Conservation (phyloP, 2,113 vertebrate genomes). For the Catharus bicknelli region DNA sequence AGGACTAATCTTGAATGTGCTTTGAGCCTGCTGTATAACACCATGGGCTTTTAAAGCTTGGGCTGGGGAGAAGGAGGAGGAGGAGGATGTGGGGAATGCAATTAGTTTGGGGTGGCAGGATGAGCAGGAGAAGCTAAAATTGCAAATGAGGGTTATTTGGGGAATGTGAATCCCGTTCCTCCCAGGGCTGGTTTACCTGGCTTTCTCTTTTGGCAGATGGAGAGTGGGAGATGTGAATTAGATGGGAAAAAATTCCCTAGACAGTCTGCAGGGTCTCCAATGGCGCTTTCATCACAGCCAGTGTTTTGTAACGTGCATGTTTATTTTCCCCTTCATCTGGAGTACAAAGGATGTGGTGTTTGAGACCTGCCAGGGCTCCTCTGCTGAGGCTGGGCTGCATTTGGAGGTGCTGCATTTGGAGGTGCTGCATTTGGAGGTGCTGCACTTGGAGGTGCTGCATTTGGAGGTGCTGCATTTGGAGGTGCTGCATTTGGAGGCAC, state of each 20-base stretch:
- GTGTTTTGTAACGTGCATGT: background rate
- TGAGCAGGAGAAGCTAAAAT: background rate
- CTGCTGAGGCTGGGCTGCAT: background rate
- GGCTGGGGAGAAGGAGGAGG: background rate
- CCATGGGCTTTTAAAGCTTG: background rate
- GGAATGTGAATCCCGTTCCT: rapidly evolving
- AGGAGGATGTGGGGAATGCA: background rate
- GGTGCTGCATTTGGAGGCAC: background rate
- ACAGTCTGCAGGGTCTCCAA: background rate
- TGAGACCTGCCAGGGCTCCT: background rate
- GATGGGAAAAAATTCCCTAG: background rate
- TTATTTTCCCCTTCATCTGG: background rate
- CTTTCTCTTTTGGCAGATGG: background rate
- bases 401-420: background rate
- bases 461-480: background rate
- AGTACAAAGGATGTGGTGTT: background rate
- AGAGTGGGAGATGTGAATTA: background rate
- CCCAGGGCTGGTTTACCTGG: background rate
- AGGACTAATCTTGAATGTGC: conserved; percentile 23
- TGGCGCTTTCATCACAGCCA: background rate
- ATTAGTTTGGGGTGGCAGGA: background rate
- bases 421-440: background rate
- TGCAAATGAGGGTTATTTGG: background rate
- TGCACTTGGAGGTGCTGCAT: background rate
- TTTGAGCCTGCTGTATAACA: conserved; percentile 4